Evolutionary conservation across 2,888 invertebrate genomes (phyloP), one percentile per base, ranked within the genome.

Genomic region (Melitaea athalia): DNA sequence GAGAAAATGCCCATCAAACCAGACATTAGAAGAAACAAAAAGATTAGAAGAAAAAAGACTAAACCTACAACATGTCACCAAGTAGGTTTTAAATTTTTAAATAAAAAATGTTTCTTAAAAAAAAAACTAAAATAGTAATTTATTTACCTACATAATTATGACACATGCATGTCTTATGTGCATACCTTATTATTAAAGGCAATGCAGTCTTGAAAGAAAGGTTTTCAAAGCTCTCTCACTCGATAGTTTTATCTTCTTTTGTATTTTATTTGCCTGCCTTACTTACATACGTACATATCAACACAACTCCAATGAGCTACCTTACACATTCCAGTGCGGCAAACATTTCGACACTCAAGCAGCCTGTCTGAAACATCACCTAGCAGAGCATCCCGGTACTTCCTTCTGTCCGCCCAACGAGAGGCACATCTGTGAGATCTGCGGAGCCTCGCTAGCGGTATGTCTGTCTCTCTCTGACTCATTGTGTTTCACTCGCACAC

Each of bases 401-500:
- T 87, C 88, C 0, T 87, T 88, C 82, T 84, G 77, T 69, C 76
- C 86, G 0, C 77, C 85, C 50, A 74, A 73, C 0, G 79, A 80
- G 69, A 69, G 87, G 1, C 84, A 89, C 71, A 88, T 92, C 64
- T 92, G 92, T 55, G 92, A 92, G 75, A 84, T 91, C 5, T 92
- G 92, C 69, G 92, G 92, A 0, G 87, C 84, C 6, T 91, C 88
- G 0, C 75, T 92, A 0, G 91, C 92, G 53, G 92, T 92, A n/a
- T 83, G 83, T 80, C 7, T 38, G 3, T 38, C 38, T 38, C 38
- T 38, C 8, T 38, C 38, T 38, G 8, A 38, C 38, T 38, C 8
- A 38, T 38, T 8, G 8, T 5, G 38, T 38, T 5, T 38, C 38
- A 24, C 24, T 24, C 3, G 24, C 24, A 24, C 24, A 24, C 24